Conservation (phyloP, 2,113 vertebrate genomes). For the Tyrannus savana region DNA sequence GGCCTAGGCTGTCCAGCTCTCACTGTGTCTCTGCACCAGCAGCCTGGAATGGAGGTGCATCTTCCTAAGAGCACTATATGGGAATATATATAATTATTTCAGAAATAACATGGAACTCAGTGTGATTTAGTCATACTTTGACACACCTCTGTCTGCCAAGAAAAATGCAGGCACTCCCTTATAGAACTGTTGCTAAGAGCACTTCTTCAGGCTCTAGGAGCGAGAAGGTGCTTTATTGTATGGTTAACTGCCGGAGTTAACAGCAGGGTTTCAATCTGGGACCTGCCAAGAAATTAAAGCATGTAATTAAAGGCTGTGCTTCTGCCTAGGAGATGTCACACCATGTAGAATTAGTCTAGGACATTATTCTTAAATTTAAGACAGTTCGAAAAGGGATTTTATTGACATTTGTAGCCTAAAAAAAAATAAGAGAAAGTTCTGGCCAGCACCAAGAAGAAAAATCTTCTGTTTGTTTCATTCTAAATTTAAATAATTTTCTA, state of each 20-base stretch:
- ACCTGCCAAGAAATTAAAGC: conserved; percentile 27
- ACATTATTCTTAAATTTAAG: not conserved
- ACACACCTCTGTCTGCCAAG: conserved; percentile 67
- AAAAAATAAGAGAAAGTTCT: not conserved
- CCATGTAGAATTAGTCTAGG: not conserved
- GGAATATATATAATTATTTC: conserved; percentile 25
- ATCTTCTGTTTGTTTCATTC: not conserved
- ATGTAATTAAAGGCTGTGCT: not conserved
- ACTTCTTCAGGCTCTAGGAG: conserved; percentile 25
- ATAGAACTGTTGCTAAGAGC: conserved; percentile 43
- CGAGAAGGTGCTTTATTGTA: conserved; percentile 34
- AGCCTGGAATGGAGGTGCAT: not conserved
- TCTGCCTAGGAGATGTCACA: not conserved
- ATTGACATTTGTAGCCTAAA: not conserved
- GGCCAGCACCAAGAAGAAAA: not conserved
- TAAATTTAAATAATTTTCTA: not conserved
- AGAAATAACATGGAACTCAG: conserved; percentile 35
- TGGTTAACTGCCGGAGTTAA: conserved; percentile 43
- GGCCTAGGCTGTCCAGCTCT: not conserved
- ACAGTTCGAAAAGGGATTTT: not conserved
- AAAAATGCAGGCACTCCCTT: conserved; percentile 49
- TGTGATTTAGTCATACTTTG: conserved; percentile 56
- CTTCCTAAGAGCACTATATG: not conserved
- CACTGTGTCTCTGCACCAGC: not conserved
- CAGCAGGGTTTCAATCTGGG: conserved; percentile 47